These are phyloP conservation scores for Xyliphius kryptos DNA, from an alignment of 2,113 vertebrate species.

Conservation along the genomic window DNA sequence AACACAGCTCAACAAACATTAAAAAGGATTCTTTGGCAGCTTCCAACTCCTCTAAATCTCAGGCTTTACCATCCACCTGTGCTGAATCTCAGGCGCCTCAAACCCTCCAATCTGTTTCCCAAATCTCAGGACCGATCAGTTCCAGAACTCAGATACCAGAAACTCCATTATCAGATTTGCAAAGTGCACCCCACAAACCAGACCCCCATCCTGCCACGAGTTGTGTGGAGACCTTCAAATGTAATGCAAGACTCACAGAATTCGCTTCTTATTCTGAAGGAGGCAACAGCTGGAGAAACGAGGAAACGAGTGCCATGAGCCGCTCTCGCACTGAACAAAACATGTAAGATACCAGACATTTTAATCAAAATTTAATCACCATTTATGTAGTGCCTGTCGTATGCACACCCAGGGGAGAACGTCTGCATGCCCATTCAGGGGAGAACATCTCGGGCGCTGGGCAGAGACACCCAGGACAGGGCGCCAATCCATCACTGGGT, in stretches of 20 bases:
- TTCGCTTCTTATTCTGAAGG: neutral
- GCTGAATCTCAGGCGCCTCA: neutral
- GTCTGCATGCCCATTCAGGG: too few species aligned
- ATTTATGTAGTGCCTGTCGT: too few species aligned
- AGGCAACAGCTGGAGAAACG: conserved; percentile 23
- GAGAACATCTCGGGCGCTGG: too few species aligned
- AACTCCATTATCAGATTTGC: too few species aligned
- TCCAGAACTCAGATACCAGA: conserved; percentile 23
- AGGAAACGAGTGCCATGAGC: conserved; percentile 30
- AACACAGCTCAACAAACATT: conserved; percentile 14
- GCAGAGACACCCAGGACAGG: too few species aligned
- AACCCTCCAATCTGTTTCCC: conserved; percentile 49
- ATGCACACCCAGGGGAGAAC: too few species aligned
- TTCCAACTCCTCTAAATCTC: conserved; percentile 48
- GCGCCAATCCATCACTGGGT: too few species aligned
- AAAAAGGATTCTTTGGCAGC: conserved; percentile 36
- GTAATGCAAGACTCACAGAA: neutral
- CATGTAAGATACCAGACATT: conserved; percentile 54
- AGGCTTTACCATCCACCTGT: neutral
- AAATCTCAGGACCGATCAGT: conserved; percentile 36
- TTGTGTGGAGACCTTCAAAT: conserved; percentile 19
- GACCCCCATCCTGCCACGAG: conserved; percentile 3
- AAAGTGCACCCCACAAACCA: conserved; percentile 51
- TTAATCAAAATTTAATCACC: too few species aligned
- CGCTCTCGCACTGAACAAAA: conserved; percentile 51